phyloP scores from a whole-genome alignment of 2,113 vertebrate genomes.

The Spheniscus mendiculus region DNA sequence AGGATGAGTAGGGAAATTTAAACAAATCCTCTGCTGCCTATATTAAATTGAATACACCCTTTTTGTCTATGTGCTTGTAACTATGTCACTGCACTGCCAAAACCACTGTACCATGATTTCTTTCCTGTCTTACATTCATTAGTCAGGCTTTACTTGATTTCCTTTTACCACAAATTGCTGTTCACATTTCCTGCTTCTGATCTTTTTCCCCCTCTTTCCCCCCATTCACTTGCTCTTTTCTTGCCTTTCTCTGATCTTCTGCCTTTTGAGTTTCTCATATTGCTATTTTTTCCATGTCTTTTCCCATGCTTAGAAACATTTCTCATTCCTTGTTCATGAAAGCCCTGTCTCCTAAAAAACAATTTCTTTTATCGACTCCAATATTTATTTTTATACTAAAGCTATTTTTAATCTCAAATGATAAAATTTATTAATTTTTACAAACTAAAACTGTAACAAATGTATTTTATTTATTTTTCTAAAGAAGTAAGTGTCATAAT shows the following conservation, averaged over 20 bases:
- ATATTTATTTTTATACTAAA: not conserved
- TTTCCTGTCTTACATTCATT: not conserved
- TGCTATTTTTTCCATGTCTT: slow-evolving; percentile 10
- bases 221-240: not conserved
- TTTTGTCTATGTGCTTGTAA: fast-evolving
- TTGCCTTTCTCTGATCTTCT: slow-evolving; percentile 14
- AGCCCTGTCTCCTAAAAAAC: not conserved
- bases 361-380: not conserved
- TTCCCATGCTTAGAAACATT: not conserved
- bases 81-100: not conserved
- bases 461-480: not conserved
- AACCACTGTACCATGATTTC: not conserved
- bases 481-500: not conserved
- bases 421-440: slow-evolving; percentile 18
- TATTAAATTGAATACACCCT: not conserved
- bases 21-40: not conserved
- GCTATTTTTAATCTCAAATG: not conserved
- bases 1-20: not conserved
- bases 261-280: not conserved
- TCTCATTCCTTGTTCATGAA: not conserved
- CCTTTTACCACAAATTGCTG: not conserved
- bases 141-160: not conserved
- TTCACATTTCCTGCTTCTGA: slow-evolving; percentile 26
- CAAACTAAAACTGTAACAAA: not conserved
- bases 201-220: not conserved